Conservation (phyloP, 1,140 invertebrate species). For the Drosophila quadrilineata region DNA sequence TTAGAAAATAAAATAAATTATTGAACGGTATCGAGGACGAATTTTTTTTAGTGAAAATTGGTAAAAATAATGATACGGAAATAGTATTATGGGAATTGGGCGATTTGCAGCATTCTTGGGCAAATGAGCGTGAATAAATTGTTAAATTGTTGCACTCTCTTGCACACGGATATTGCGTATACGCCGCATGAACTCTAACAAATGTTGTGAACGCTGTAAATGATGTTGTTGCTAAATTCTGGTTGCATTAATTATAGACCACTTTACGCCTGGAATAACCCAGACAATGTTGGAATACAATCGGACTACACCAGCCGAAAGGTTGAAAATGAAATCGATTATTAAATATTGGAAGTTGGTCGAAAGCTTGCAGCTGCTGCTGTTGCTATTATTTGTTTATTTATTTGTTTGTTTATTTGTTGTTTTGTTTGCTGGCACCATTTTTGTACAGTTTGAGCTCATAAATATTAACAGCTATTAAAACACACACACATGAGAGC, state of each 20-base stretch:
- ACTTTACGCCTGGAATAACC: slow-evolving; percentile 35
- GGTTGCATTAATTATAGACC: slow-evolving; percentile 58
- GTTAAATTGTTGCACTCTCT: too few species aligned
- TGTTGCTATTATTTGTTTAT: slow-evolving; percentile 10
- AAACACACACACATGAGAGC: slow-evolving; percentile 47
- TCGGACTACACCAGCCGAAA: not conserved
- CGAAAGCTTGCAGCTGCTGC: slow-evolving; percentile 12
- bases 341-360: slow-evolving; percentile 62
- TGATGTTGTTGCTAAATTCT: slow-evolving; percentile 2
- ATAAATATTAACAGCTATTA: slow-evolving; percentile 78
- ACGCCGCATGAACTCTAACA: not conserved
- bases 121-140: too few species aligned
- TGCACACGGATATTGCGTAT: too few species aligned
- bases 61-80: too few species aligned
- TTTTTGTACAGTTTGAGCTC: slow-evolving; percentile 46
- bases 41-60: too few species aligned
- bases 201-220: slow-evolving; percentile 1
- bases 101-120: too few species aligned
- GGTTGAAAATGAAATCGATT: slow-evolving; percentile 37
- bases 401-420: slow-evolving; percentile 36
- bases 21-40: too few species aligned
- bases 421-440: slow-evolving; percentile 51
- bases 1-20: too few species aligned
- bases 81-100: too few species aligned
- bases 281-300: not conserved